Evolutionary conservation across 2,797 vertebrate species (phyloP).

Genomic region (Squalus acanthias): DNA sequence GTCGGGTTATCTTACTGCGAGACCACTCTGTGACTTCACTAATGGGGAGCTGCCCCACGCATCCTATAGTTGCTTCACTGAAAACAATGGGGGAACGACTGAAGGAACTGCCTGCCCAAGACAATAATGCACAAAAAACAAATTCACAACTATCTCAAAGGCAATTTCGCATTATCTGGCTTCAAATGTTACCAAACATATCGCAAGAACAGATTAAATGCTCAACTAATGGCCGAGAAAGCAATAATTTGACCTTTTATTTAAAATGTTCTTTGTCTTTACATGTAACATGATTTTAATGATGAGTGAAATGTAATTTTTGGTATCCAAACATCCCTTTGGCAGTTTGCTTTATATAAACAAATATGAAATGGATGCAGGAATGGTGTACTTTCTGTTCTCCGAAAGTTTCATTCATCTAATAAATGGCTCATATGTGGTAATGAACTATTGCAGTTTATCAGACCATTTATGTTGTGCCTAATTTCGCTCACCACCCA

Average conservation of each 20-base stretch:
- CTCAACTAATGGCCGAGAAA: not conserved
- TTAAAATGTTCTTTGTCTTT: not conserved
- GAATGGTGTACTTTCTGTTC: not conserved
- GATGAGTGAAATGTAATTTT: not conserved
- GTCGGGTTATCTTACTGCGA: too few species aligned
- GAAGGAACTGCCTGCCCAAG: not conserved
- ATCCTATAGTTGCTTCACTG: not conserved
- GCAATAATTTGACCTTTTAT: not conserved
- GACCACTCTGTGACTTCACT: not conserved
- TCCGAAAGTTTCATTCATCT: not conserved
- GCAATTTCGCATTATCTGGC: not conserved
- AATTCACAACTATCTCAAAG: not conserved
- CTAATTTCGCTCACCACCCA: not conserved
- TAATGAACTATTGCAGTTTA: not conserved
- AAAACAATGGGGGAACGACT: not conserved
- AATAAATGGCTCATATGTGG: not conserved
- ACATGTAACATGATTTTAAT: not conserved
- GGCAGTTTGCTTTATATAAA: not conserved
- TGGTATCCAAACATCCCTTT: not conserved
- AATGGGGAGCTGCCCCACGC: not conserved
- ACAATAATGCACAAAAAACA: not conserved
- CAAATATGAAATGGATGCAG: not conserved
- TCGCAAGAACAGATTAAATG: not conserved
- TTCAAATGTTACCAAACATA: too few species aligned
- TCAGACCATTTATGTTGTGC: not conserved